Evolutionary conservation across 2,113 vertebrate genomes (phyloP).

Genomic region (Plestiodon gilberti): DNA sequence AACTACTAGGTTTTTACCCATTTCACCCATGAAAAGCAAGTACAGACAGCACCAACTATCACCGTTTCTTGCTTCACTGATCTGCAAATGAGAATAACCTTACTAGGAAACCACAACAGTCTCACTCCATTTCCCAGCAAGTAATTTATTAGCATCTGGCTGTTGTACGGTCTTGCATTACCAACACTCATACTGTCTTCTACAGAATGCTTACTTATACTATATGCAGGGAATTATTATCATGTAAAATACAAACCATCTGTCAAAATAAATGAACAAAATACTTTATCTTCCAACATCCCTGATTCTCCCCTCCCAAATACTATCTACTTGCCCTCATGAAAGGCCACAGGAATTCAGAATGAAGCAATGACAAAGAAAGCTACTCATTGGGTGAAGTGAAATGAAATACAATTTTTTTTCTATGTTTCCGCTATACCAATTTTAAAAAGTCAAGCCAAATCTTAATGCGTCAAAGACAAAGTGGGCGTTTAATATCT

Average conservation of each 20-base stretch:
- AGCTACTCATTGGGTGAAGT: slow-evolving; percentile 30
- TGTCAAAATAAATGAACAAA: slow-evolving; percentile 27
- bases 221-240: slow-evolving; percentile 3
- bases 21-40: not conserved
- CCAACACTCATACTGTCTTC: slow-evolving; percentile 30
- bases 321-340: not conserved
- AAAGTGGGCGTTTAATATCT: not conserved
- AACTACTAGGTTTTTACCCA: slow-evolving; percentile 7
- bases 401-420: slow-evolving; percentile 34
- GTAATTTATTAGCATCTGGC: slow-evolving; percentile 41
- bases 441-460: slow-evolving; percentile 3
- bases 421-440: not conserved
- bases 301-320: not conserved
- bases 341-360: not conserved
- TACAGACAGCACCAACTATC: slow-evolving; percentile 7
- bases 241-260: slow-evolving; percentile 34
- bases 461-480: not conserved
- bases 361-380: not conserved
- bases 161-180: not conserved
- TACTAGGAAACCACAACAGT: slow-evolving; percentile 37
- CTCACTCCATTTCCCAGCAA: slow-evolving; percentile 26
- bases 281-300: not conserved
- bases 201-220: slow-evolving; percentile 7
- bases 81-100: slow-evolving; percentile 29
- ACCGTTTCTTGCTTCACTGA: slow-evolving; percentile 45